Evolutionary conservation across 1,140 invertebrate genomes (phyloP), one percentile per base, ranked within the genome.

Genomic region (Copidosoma floridanum): DNA sequence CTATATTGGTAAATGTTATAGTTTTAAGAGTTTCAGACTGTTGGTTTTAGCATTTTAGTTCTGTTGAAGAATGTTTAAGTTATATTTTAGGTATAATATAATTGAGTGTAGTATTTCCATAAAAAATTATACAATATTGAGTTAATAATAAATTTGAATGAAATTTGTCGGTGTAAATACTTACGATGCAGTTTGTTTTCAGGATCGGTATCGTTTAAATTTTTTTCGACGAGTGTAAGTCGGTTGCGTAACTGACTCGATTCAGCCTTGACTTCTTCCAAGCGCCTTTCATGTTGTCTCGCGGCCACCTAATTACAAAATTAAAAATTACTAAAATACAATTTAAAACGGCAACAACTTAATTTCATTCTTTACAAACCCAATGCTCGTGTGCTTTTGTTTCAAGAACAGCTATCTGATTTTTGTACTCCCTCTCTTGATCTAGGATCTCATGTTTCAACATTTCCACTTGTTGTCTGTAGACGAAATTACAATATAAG

Each of bases 301-400:
- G 88, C 86, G 46, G 85, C 81, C 18, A 92, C 81, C 82, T 83
- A 27, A 24, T 57, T 16, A 2, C 16, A 41, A 26, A 27, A 24
- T 40, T 48, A 18, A 11, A 27, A 52, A 48, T 56, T 44, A 6
- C n/a, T 23, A 47, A 47, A 21, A 43, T 18, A 7, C 41, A 43
- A 7, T 16, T 43, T 8, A 6, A 35, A 8, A 8, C 7, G 32
- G 6, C 14, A 35, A 35, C 32, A 14, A 6, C 7, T 8, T 35
- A 8, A 40, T 20, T 29, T 41, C 18, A 50, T 52, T 57, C 23
- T 51, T 21, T 41, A 66, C 65, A 63, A 70, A 84, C 82, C 90
- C 90, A 93, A 69, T 89, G 88, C 66, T 89, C 86, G 70, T 92
- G 90, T 16, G 87, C 84, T 61, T 89, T 88, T 60, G 88, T 87